Evolutionary conservation across 2,888 invertebrate genomes (phyloP).

Genomic region (Cataglyphis rosenhaueri): DNA sequence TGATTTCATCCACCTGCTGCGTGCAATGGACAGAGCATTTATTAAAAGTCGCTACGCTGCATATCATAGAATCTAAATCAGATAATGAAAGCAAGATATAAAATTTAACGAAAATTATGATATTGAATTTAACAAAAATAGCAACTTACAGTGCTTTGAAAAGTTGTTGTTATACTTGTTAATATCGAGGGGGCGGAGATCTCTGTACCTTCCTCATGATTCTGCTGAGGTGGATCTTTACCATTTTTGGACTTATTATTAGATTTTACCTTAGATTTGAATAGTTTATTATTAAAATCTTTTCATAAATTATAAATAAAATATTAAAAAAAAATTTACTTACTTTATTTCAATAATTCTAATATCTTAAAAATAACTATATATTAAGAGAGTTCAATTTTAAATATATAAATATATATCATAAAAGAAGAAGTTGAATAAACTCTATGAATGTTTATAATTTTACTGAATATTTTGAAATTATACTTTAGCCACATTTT

Average conservation of each 20-base stretch:
- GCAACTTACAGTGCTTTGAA: conserved; percentile 81
- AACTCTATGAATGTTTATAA: background rate
- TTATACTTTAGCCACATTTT: conserved; percentile 4
- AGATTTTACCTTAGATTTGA: conserved; percentile 73
- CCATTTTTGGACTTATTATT: conserved; percentile 76
- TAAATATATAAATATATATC: conserved; percentile 8
- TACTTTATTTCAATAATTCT: conserved; percentile 3
- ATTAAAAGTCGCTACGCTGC: background rate
- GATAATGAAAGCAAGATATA: background rate
- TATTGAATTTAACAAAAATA: background rate
- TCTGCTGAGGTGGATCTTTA: conserved; percentile 76
- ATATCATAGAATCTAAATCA: background rate
- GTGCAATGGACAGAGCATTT: conserved; percentile 27
- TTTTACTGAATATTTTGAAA: conserved; percentile 11
- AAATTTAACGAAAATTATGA: background rate
- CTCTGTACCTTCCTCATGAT: conserved; percentile 73
- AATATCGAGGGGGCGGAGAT: conserved; percentile 78
- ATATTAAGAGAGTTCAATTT: background rate
- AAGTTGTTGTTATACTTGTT: conserved; percentile 67
- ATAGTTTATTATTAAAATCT: conserved; percentile 23
- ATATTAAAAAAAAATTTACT: background rate
- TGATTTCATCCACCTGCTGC: conserved; percentile 90
- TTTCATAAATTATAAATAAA: conserved; percentile 6
- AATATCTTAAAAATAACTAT: background rate
- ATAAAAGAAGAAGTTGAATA: background rate